phyloP scores from a whole-genome alignment of 2,113 vertebrate genomes.

The Piaya cayana region DNA sequence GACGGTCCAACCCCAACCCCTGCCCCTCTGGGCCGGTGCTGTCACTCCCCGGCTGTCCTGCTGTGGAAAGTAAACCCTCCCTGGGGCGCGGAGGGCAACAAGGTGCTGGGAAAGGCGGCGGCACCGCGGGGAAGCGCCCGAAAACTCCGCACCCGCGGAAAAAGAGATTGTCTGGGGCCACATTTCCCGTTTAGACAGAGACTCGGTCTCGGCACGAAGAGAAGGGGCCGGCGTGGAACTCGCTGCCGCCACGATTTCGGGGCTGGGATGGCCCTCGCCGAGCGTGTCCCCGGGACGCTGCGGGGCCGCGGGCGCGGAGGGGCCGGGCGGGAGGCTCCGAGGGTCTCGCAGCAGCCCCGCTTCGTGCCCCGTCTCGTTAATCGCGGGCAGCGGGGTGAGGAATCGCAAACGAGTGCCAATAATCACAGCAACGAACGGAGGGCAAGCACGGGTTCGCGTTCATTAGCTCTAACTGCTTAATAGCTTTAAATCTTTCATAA shows the following conservation, averaged over 20 bases:
- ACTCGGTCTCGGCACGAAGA: not conserved
- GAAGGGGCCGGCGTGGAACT: not conserved
- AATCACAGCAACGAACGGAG: not conserved
- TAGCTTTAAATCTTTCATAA: not conserved
- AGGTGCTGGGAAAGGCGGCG: not conserved
- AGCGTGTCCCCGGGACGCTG: accelerated
- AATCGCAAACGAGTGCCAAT: not conserved
- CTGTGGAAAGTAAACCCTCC: not conserved
- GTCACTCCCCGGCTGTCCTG: not conserved
- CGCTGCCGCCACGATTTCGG: not conserved
- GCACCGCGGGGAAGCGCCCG: not conserved
- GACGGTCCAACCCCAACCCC: not conserved
- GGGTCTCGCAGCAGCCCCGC: not conserved
- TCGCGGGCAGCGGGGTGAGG: not conserved
- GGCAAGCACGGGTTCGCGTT: not conserved
- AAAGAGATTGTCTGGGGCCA: not conserved
- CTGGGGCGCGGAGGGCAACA: not conserved
- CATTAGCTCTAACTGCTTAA: not conserved
- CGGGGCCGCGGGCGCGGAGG: not conserved
- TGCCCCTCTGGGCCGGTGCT: not conserved
- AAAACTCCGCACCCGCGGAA: not conserved
- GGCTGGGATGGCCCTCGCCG: not conserved
- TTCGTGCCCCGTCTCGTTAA: not conserved
- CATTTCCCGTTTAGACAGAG: not conserved
- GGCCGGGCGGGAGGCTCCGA: not conserved